These are phyloP conservation scores for Pterostichus madidus DNA, from an alignment of 2,888 invertebrate species.

Conservation along the genomic window DNA sequence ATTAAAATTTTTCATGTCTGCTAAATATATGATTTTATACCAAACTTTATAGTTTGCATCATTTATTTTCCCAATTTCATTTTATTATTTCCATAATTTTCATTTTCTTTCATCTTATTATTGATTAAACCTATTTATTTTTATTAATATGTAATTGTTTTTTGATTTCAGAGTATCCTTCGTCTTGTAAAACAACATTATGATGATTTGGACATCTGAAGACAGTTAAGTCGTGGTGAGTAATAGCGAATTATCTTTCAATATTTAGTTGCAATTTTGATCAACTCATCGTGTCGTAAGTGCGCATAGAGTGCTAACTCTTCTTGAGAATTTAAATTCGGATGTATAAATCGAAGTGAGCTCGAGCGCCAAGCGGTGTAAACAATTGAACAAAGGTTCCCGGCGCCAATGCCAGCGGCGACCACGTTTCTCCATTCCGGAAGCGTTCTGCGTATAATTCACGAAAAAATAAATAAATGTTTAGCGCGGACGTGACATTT, in stretches of 20 bases:
- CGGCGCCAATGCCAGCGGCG: conserved; percentile 36
- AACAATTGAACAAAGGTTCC: conserved; percentile 57
- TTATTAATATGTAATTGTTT: too few species aligned
- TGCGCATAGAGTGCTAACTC: background rate
- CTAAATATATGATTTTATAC: too few species aligned
- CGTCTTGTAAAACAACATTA: too few species aligned
- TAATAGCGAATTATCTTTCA: background rate
- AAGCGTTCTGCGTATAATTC: conserved; percentile 73
- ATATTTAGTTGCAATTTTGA: background rate
- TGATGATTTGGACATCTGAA: too few species aligned
- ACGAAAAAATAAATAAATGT: conserved; percentile 74
- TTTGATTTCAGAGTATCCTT: too few species aligned
- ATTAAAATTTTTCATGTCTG: too few species aligned
- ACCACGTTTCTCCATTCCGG: conserved; percentile 69
- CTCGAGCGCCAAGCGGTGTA: conserved; percentile 32
- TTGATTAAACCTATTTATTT: too few species aligned
- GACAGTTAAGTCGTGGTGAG: too few species aligned
- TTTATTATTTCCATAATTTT: too few species aligned
- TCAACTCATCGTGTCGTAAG: background rate
- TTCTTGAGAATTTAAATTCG: conserved; percentile 35
- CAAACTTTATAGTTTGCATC: too few species aligned
- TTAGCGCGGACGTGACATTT: conserved; percentile 73
- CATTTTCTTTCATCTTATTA: too few species aligned
- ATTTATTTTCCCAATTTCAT: too few species aligned
- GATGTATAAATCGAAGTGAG: conserved; percentile 44